Evolutionary conservation across 2,888 invertebrate species (phyloP).

Genomic region (Acanthosoma haemorrhoidale): DNA sequence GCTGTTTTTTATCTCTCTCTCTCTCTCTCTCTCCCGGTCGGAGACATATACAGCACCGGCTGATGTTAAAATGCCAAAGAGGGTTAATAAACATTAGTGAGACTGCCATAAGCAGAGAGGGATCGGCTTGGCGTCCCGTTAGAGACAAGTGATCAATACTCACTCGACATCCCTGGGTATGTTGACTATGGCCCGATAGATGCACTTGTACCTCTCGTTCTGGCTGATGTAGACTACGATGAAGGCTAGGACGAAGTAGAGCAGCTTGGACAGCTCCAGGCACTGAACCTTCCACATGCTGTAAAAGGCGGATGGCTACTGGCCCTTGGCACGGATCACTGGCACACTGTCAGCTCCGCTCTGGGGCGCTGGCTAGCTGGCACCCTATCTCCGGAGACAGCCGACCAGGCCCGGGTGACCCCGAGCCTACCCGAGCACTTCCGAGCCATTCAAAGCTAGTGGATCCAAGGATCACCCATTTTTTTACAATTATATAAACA

Average conservation of each 20-base stretch:
- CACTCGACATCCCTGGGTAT: constrained; percentile 66
- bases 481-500: too few relatives aligned
- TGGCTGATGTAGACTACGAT: constrained; percentile 26
- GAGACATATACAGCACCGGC: too few relatives aligned
- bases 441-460: too few relatives aligned
- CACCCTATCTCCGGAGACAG: not conserved
- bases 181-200: constrained; percentile 66
- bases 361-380: not conserved
- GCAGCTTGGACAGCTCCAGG: constrained; percentile 16
- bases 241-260: constrained; percentile 26
- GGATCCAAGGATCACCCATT: too few relatives aligned
- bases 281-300: constrained; percentile 21
- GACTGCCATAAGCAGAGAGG: too few relatives aligned
- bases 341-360: not conserved
- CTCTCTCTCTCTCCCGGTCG: too few relatives aligned
- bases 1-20: too few relatives aligned
- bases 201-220: constrained; percentile 64
- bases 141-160: constrained; percentile 45
- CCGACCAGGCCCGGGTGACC: not conserved
- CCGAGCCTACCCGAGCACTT: too few relatives aligned
- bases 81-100: too few relatives aligned
- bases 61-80: too few relatives aligned
- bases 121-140: constrained; percentile 8
- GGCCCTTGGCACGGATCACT: not conserved
- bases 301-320: not conserved